Base-by-base conservation (phyloP, 2,113 vertebrate genomes). In the Anas platyrhynchos region DNA sequence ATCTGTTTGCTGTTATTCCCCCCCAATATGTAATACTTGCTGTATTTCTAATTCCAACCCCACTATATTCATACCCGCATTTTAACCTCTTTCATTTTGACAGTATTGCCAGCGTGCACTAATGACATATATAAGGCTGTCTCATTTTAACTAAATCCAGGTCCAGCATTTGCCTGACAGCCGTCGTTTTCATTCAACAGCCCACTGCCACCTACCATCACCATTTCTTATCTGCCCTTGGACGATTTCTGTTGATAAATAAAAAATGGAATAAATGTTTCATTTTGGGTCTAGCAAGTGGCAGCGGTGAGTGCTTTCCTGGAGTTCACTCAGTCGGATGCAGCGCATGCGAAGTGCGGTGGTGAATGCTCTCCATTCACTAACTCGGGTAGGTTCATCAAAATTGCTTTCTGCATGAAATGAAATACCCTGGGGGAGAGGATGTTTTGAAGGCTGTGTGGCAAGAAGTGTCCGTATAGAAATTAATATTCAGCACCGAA, bases 401-500 rank as follows among this genome's bases (percentile, higher is more conserved):
- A 95, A 96, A 86, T 71, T 61, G 25, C 80, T 91, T 95, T 96
- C 94, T 61, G 36, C 80, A 26, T 82, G 58, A 95, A 95, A 96
- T 94, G 25, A 91, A 82, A 90, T 93, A 90, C 72, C 79, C 75
- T 90, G 26, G 80, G 73, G 90, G 76, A 93, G 61, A 76, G 63
- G 83, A 76, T 91, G 48, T 91, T 97, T 86, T 94, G 86, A 91
- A 93, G 91, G 73, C 73, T 66, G 44, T 56, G n/a, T 96, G 83
- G 73, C 93, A 92, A 88, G 91, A 82, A 71, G 58, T 63, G 73
- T 81, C 93, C 92, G 34, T 84, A 38, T 74, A 84, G 69, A 76
- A 94, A 95, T 94, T 95, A 96, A 96, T 96, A 94, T 93, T 86
- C 90, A 76, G 71, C 48, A 34, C 77, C 65, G 77, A 91, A 81